Percentiles rank a stretch among this genome's conserved stretches.
phyloP scores from a whole-genome alignment of 2,113 vertebrate species.

The Chaetodon trifascialis region DNA sequence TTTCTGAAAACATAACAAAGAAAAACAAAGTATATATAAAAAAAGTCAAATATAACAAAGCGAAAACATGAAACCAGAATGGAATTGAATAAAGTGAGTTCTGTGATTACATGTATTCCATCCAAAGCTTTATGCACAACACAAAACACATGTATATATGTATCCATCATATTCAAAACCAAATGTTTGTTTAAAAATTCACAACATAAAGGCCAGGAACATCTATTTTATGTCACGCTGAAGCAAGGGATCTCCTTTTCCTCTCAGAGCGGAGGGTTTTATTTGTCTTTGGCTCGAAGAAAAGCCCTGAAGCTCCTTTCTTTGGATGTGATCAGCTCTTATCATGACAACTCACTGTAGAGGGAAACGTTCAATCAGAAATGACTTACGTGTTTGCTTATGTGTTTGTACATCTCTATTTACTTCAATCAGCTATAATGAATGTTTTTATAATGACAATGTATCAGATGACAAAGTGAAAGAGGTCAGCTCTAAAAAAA shows the following conservation, averaged over 20 bases:
- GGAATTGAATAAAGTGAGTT: background rate
- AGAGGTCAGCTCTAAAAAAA: background rate
- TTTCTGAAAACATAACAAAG: background rate
- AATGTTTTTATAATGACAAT: background rate
- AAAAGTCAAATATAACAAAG: background rate
- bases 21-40: background rate
- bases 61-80: background rate
- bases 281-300: slow-evolving; percentile 12
- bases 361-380: background rate
- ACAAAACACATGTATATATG: background rate
- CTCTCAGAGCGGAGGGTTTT: slow-evolving; percentile 13
- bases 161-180: background rate
- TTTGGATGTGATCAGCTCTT: background rate
- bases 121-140: background rate
- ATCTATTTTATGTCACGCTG: background rate
- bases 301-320: background rate
- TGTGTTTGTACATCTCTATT: background rate
- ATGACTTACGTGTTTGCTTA: background rate
- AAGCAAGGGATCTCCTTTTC: background rate
- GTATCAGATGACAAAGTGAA: background rate
- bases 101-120: background rate
- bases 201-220: background rate
- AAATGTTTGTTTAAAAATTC: background rate
- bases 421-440: background rate
- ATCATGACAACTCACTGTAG: background rate